Percentiles rank a stretch among this genome's conserved stretches.
phyloP scores from a whole-genome alignment of 1,140 invertebrate species.

The Batillaria attramentaria region DNA sequence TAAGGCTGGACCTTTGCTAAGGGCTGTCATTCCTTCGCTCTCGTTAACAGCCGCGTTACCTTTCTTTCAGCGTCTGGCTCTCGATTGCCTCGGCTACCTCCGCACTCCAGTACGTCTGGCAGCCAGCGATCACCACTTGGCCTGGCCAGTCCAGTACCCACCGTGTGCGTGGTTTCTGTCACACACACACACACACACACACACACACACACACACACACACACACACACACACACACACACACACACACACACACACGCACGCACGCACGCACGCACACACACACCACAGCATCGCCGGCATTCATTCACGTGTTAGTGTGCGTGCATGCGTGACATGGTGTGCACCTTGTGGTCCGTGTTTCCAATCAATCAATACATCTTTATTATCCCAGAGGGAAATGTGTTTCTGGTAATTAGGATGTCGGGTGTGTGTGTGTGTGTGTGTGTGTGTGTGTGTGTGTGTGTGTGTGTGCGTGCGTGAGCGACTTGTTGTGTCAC shows the following conservation, averaged over 20 bases:
- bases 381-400: no score
- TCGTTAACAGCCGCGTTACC: no score
- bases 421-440: neutral
- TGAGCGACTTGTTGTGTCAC: no score
- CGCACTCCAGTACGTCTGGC: conserved; percentile 71
- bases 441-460: neutral
- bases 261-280: neutral
- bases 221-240: neutral
- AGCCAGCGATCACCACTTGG: conserved; percentile 78
- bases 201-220: neutral
- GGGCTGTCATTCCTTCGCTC: no score
- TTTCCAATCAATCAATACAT: no score
- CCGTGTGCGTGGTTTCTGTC: conserved; percentile 73
- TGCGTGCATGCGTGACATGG: conserved; percentile 5
- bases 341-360: neutral
- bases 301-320: neutral
- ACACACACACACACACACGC: neutral
- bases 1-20: no score
- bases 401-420: neutral
- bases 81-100: conserved; percentile 69
- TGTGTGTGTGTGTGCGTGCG: neutral
- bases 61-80: conserved; percentile 50
- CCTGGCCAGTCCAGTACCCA: conserved; percentile 85
- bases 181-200: neutral
- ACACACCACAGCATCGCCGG: neutral